Evolutionary conservation across 2,888 invertebrate species (phyloP).

Genomic region (Meteorus colon): DNA sequence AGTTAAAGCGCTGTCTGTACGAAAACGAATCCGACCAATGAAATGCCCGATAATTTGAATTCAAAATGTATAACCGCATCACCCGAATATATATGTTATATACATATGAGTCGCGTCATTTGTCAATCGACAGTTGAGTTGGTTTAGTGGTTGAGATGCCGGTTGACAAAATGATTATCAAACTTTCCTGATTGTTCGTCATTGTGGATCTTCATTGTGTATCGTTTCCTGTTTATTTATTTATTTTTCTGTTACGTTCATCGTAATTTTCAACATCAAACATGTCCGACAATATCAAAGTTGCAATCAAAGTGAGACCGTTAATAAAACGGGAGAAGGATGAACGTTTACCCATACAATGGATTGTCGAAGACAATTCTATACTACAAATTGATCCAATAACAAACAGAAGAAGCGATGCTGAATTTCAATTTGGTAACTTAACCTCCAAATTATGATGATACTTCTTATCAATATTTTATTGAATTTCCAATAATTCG

Average conservation of each 20-base stretch:
- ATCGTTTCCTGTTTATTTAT: not conserved
- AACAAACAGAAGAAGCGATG: constrained; percentile 66
- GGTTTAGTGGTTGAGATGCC: constrained; percentile 1
- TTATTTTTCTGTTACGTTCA: not conserved
- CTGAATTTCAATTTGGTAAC: constrained; percentile 66
- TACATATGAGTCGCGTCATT: constrained; percentile 10
- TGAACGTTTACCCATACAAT: constrained; percentile 76
- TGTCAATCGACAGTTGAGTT: constrained; percentile 24
- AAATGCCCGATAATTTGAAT: not conserved
- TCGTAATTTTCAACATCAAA: constrained; percentile 14
- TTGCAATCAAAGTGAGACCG: constrained; percentile 84
- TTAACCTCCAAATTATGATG: not conserved
- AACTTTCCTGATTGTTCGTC: not conserved
- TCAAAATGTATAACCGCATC: constrained; percentile 22
- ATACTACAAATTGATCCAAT: constrained; percentile 77
- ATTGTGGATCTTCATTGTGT: not conserved
- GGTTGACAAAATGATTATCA: not conserved
- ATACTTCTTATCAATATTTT: too few relatives aligned
- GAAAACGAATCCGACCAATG: constrained; percentile 9
- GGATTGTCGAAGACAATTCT: constrained; percentile 78
- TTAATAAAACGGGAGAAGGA: constrained; percentile 80
- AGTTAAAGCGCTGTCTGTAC: not conserved
- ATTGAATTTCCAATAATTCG: too few relatives aligned
- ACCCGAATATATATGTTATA: too few relatives aligned
- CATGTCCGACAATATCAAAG: constrained; percentile 82